A percentile compares a stretch with the other conserved stretches of the same genome.
These are phyloP conservation scores for Drosophila prolongata DNA, from an alignment of 2,888 invertebrate genomes.

Conservation along the genomic window DNA sequence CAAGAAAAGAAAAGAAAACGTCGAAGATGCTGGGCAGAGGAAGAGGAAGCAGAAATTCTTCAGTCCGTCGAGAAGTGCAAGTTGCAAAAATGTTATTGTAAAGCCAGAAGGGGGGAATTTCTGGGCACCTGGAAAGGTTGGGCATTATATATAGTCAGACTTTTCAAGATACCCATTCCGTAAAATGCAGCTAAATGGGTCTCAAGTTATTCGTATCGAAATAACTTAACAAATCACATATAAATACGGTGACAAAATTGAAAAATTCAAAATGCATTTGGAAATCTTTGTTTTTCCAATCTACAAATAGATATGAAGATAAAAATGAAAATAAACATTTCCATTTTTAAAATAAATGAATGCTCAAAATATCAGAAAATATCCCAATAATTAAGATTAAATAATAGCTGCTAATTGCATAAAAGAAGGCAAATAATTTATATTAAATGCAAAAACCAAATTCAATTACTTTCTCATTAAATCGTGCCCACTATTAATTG, in stretches of 20 bases:
- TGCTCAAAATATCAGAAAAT: too few relatives aligned
- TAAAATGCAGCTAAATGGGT: not conserved
- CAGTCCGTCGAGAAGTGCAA: constrained; percentile 24
- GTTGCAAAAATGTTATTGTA: constrained; percentile 31
- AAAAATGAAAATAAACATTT: too few relatives aligned
- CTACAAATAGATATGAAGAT: too few relatives aligned
- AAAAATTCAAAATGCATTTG: too few relatives aligned
- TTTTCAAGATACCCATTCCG: constrained; percentile 1
- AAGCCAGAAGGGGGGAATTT: not conserved
- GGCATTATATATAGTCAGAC: constrained; percentile 3
- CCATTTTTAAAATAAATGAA: too few relatives aligned
- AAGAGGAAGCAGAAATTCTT: constrained; percentile 38
- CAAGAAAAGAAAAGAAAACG: constrained; percentile 25
- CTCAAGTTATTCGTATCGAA: constrained; percentile 2
- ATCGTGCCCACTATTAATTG: not conserved
- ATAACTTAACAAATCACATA: too few relatives aligned
- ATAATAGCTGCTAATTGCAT: not conserved
- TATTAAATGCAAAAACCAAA: not conserved
- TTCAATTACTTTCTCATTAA: not conserved
- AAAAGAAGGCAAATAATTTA: not conserved
- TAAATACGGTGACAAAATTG: too few relatives aligned
- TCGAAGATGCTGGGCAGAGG: constrained; percentile 31
- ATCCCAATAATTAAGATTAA: too few relatives aligned
- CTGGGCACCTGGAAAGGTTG: constrained; percentile 11
- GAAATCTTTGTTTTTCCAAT: too few relatives aligned